Percentiles rank a stretch among this genome's conserved stretches.
Conservation (phyloP, 2,888 invertebrate genomes). For the Tanaodytes sp. region DNA sequence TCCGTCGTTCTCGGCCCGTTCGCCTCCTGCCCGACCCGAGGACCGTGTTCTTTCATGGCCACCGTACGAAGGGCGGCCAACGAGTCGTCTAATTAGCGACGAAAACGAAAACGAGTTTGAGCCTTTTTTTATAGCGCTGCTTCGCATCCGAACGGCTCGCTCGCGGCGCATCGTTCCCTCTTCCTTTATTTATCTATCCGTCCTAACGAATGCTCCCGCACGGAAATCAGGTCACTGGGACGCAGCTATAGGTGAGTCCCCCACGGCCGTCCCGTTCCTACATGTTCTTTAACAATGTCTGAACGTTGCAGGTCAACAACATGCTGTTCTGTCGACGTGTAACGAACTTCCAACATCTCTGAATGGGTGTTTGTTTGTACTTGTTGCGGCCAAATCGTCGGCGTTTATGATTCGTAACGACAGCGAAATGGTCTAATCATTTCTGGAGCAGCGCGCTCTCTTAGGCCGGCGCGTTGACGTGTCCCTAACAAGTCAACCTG, state of each 20-base stretch:
- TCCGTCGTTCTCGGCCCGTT: slow-evolving; percentile 57
- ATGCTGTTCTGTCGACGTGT: too few species aligned
- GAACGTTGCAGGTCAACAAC: too few species aligned
- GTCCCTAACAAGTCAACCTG: slow-evolving; percentile 72
- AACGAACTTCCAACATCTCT: too few species aligned
- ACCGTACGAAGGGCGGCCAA: slow-evolving; percentile 70
- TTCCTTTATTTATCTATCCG: slow-evolving; percentile 40
- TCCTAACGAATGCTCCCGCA: slow-evolving; percentile 36
- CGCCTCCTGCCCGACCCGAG: slow-evolving; percentile 58
- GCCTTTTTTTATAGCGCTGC: slow-evolving; percentile 64
- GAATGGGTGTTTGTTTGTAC: too few species aligned
- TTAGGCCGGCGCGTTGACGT: too few species aligned
- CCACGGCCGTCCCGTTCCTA: too few species aligned
- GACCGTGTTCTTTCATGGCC: slow-evolving; percentile 71
- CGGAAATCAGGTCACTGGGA: slow-evolving; percentile 63
- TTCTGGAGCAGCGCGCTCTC: too few species aligned
- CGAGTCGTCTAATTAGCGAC: slow-evolving; percentile 74
- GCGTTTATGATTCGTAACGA: slow-evolving; percentile 32
- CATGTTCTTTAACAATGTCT: too few species aligned
- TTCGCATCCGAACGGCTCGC: slow-evolving; percentile 42
- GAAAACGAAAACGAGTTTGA: slow-evolving; percentile 74
- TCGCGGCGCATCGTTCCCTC: slow-evolving; percentile 15
- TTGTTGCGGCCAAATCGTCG: neutral
- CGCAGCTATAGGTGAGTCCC: too few species aligned
- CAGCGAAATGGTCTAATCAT: too few species aligned